Evolutionary conservation across 92 coral and sea anemone genomes (phyloP).

Genomic region (Zoanthus sansibaricus): DNA sequence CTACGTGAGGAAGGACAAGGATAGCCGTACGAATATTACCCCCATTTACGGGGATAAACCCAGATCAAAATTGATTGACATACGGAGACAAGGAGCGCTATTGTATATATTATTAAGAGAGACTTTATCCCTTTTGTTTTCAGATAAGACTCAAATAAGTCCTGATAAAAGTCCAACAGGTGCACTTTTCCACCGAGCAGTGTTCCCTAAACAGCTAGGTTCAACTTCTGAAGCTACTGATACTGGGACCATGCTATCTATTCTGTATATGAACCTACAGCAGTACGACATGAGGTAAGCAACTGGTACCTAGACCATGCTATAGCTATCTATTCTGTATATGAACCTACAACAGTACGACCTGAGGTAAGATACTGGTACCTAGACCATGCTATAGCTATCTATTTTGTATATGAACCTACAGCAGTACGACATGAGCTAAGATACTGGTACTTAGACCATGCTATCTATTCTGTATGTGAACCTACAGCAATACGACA

Average conservation of each 20-base stretch:
- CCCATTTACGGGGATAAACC: too few species aligned
- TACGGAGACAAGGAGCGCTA: too few species aligned
- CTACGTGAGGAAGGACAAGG: too few species aligned
- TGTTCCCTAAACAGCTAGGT: slow-evolving; percentile 6
- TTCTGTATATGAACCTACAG: slow-evolving; percentile 83
- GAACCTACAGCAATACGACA: slow-evolving; percentile 87
- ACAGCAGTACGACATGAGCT: slow-evolving; percentile 80
- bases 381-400: slow-evolving; percentile 79
- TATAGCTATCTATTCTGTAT: too few species aligned
- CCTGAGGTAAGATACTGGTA: slow-evolving; percentile 50
- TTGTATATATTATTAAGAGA: too few species aligned
- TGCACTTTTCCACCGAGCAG: slow-evolving; percentile 27
- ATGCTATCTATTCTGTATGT: slow-evolving; percentile 84
- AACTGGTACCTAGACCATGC: background rate
- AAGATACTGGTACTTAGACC: slow-evolving; percentile 4
- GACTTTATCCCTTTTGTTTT: background rate
- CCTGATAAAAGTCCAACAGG: slow-evolving; percentile 20
- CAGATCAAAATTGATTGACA: too few species aligned
- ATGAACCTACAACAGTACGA: background rate
- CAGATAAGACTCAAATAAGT: slow-evolving; percentile 27
- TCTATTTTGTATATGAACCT: slow-evolving; percentile 84
- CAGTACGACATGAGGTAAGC: slow-evolving; percentile 70
- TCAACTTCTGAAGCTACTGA: background rate
- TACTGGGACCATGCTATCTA: slow-evolving; percentile 76
- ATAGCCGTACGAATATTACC: too few species aligned